Conservation (phyloP, 2,113 vertebrate genomes). For the Eclectus roratus region DNA sequence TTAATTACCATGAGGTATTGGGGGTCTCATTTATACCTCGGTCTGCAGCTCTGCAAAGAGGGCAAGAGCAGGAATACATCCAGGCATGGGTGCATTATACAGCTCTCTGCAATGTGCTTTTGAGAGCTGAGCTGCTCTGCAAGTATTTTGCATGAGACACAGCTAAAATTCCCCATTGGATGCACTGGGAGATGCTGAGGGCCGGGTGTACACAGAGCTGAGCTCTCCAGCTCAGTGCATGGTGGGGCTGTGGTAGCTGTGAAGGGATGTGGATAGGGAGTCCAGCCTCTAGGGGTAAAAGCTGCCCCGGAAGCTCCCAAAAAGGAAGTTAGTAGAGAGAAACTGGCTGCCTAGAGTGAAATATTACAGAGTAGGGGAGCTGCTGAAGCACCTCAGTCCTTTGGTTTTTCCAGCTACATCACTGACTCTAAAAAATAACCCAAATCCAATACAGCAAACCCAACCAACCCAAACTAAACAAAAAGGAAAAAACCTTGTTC, state of each 20-base stretch:
- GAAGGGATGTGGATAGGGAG: background rate
- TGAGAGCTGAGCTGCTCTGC: background rate
- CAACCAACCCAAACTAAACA: background rate
- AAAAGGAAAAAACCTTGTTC: rapidly evolving
- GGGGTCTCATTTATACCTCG: background rate
- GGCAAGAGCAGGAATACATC: background rate
- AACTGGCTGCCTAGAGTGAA: background rate
- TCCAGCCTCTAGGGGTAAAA: background rate
- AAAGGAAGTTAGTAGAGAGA: background rate
- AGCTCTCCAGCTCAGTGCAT: background rate
- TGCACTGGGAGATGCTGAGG: background rate
- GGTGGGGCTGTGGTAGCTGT: rapidly evolving
- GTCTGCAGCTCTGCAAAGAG: background rate
- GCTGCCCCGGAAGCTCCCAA: background rate
- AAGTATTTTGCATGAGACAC: background rate
- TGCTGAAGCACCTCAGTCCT: background rate
- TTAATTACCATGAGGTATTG: background rate
- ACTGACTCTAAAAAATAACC: background rate
- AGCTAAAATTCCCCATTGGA: rapidly evolving
- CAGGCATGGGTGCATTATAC: rapidly evolving
- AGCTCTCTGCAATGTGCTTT: background rate
- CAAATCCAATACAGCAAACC: background rate
- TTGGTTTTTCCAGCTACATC: background rate
- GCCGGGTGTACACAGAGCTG: background rate
- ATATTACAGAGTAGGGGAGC: background rate